Evolutionary conservation across 2,113 vertebrate genomes (phyloP).

Genomic region (Rhynchopsitta pachyrhyncha): DNA sequence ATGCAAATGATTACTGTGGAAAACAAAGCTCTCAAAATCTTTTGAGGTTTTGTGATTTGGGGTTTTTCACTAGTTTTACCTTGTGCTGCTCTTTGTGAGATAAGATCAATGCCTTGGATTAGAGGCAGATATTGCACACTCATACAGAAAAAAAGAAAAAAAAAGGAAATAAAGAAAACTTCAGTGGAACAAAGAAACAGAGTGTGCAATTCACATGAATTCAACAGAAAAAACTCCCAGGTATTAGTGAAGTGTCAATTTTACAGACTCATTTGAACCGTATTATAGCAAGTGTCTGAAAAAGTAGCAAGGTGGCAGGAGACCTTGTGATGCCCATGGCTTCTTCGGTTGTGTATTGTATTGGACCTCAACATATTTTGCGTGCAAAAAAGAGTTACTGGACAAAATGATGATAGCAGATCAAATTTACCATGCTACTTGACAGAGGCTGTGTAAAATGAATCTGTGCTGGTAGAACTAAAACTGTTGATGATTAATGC

Average conservation of each 20-base stretch:
- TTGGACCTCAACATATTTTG: neutral
- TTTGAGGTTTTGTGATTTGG: neutral
- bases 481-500: neutral
- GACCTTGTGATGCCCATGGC: neutral
- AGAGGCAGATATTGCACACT: neutral
- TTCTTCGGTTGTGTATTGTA: neutral
- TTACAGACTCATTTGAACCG: neutral
- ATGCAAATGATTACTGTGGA: neutral
- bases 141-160: fast-evolving
- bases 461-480: neutral
- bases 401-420: neutral
- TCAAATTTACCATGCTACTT: neutral
- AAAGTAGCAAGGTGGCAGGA: neutral
- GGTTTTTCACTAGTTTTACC: neutral
- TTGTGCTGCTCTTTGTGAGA: neutral
- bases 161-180: neutral
- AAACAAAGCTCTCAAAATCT: neutral
- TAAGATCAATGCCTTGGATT: neutral
- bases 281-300: neutral
- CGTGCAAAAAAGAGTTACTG: neutral
- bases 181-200: neutral
- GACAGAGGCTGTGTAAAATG: neutral
- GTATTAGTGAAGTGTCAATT: neutral
- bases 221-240: neutral
- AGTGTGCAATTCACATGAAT: neutral